Evolutionary conservation across 2,113 vertebrate genomes (phyloP), one percentile per base, ranked within the genome.

Genomic region (Speoplatyrhinus poulsoni): DNA sequence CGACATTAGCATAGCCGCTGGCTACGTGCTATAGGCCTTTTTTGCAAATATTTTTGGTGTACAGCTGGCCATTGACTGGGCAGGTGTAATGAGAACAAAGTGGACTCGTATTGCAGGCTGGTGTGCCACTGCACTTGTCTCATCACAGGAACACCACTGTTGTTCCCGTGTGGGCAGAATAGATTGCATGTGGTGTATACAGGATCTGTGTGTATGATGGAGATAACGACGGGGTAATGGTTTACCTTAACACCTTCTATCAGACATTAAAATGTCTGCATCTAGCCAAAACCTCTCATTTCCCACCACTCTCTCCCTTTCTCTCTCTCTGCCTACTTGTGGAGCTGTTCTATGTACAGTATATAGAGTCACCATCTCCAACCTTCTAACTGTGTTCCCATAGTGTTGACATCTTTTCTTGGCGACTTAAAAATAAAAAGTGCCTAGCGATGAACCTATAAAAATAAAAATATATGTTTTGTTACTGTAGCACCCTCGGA

Each of bases 1-100:
- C 70, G 62, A 76, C 64, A 86, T 80, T 82, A 82, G 63, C 67
- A 72, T 68, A 54, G 65, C 59, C 46, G 52, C 10, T 81, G 70
- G 79, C 75, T 67, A 32, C 66, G 69, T 70, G 60, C 15, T 53
- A 69, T 56, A 65, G 76, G 36, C 76, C 77, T 55, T 26, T 67
- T 47, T 52, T 57, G 60, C 70, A 36, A 65, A 77, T 77, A 69
- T 48, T 67, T 33, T 55, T 60, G 61, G 53, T 73, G 9, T 63
- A 70, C 57, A 69, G 76, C 58, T 77, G 60, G 78, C 75, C 67
- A 73, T 67, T 46, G 59, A 57, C 46, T 78, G 67, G 84, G 81
- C 48, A 46, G 60, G 77, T 79, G 53, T 77, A 71, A 71, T 80
- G 69, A 80, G 33, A 70, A 53, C 62, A 55, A 77, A 71, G 76